Conservation (phyloP, 2,797 vertebrate genomes). For the Macrochelys suwanniensis region DNA sequence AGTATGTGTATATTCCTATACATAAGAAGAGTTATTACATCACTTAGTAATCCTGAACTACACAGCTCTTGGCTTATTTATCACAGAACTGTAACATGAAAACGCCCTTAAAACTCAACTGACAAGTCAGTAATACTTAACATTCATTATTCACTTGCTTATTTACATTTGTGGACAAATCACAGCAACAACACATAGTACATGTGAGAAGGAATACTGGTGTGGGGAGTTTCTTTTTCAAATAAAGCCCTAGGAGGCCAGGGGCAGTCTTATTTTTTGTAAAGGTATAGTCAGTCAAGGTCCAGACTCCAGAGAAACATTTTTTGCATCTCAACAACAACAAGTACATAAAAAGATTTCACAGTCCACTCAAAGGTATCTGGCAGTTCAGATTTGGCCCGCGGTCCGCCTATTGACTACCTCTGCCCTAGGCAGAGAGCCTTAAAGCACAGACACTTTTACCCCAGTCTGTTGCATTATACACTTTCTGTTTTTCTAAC, state of each 20-base stretch:
- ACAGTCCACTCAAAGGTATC: no score
- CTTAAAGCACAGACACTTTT: background rate
- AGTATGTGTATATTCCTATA: background rate
- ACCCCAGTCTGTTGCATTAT: background rate
- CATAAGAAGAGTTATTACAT: background rate
- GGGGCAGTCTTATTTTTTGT: no score
- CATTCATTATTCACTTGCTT: background rate
- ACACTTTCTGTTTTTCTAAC: background rate
- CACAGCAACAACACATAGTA: background rate
- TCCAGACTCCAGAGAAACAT: no score
- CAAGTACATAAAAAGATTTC: no score
- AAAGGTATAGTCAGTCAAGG: no score
- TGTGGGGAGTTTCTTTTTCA: background rate
- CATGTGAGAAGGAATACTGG: background rate
- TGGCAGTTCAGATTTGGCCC: no score
- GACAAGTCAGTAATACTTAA: background rate
- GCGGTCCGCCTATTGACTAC: no score
- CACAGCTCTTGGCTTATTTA: background rate
- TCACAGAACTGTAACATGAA: background rate
- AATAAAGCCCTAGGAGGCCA: background rate
- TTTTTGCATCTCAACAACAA: no score
- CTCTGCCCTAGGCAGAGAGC: background rate
- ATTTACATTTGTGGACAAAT: accelerated
- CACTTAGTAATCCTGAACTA: background rate
- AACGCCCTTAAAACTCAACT: background rate